phyloP scores from a whole-genome alignment of 2,888 invertebrate genomes.

The Leptopterna dolabrata region DNA sequence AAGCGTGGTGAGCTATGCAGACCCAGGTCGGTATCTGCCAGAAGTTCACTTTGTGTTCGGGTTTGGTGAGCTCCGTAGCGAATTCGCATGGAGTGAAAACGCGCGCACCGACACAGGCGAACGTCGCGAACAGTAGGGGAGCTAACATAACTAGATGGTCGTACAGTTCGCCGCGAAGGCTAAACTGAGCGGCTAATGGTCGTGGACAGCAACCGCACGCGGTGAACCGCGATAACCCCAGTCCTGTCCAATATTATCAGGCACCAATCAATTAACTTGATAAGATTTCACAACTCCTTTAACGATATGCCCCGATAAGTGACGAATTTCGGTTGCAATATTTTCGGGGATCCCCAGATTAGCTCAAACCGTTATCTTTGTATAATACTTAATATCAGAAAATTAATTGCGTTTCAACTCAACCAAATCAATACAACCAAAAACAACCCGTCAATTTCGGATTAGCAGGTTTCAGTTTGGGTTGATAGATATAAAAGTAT shows the following conservation, averaged over 20 bases:
- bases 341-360: too few species aligned
- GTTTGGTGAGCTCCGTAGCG: conserved; percentile 17
- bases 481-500: too few species aligned
- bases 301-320: neutral
- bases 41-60: neutral
- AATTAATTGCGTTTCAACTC: too few species aligned
- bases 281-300: neutral
- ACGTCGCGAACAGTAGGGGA: neutral
- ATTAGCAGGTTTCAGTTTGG: too few species aligned
- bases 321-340: too few species aligned
- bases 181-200: neutral
- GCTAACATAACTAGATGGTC: neutral
- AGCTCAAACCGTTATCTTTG: too few species aligned
- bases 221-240: neutral
- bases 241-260: neutral
- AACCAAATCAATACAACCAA: too few species aligned
- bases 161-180: neutral
- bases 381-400: too few species aligned
- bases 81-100: conserved; percentile 28
- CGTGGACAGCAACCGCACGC: neutral
- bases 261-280: neutral
- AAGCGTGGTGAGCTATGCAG: conserved; percentile 27
- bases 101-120: neutral
- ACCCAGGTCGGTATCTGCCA: conserved; percentile 42
- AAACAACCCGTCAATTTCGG: too few species aligned